Percentiles rank a stretch among this genome's conserved stretches.
These are phyloP conservation scores for Trichonephila clavata DNA, from an alignment of 1,140 invertebrate species.

Conservation along the genomic window DNA sequence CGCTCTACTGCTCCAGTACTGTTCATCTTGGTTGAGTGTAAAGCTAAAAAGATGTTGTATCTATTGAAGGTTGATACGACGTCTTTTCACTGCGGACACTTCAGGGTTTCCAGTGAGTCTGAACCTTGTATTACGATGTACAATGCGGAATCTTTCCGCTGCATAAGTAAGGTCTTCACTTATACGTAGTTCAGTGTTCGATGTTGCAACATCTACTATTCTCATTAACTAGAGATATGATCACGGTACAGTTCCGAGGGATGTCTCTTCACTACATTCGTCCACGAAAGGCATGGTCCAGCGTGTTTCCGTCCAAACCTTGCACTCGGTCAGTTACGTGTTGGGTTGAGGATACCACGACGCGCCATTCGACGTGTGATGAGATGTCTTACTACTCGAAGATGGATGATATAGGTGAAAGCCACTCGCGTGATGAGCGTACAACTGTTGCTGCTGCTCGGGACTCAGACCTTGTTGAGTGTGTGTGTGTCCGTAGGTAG, in stretches of 20 bases:
- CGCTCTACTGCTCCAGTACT: neutral
- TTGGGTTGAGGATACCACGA: slow-evolving; percentile 88
- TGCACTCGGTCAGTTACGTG: slow-evolving; percentile 36
- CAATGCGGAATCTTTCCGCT: neutral
- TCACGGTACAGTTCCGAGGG: too few species aligned
- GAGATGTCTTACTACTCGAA: slow-evolving; percentile 83
- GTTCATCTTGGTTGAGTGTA: neutral
- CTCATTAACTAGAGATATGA: too few species aligned
- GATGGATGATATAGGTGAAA: slow-evolving; percentile 93
- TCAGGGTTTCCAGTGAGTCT: neutral
- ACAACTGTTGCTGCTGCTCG: slow-evolving; percentile 88
- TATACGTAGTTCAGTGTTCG: neutral
- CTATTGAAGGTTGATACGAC: neutral
- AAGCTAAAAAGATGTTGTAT: slow-evolving; percentile 6
- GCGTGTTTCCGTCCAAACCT: too few species aligned
- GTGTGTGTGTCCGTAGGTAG: slow-evolving; percentile 63
- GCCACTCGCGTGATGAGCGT: slow-evolving; percentile 88
- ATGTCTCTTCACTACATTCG: neutral
- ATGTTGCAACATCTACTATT: neutral
- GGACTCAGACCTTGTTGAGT: slow-evolving; percentile 57
- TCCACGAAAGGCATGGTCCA: neutral
- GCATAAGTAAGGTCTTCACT: neutral
- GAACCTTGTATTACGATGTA: neutral
- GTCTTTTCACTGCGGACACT: neutral
- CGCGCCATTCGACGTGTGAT: slow-evolving; percentile 83